Conservation (phyloP, 2,113 vertebrate species). For the Ceyx margarethae region DNA sequence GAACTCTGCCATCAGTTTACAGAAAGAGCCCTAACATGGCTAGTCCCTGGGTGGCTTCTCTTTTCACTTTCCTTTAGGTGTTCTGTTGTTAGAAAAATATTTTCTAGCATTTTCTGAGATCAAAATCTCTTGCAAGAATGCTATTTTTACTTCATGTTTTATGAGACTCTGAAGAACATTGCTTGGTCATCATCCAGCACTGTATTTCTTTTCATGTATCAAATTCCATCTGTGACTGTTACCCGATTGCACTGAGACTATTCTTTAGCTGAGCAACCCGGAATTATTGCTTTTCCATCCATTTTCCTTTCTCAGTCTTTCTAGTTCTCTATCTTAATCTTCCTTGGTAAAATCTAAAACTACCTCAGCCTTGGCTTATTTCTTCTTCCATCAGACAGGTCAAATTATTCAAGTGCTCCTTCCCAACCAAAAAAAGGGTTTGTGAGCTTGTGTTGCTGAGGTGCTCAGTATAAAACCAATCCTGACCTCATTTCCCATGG, state of each 20-base stretch:
- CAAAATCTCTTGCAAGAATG: background rate
- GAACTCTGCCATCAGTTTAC: background rate
- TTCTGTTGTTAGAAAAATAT: background rate
- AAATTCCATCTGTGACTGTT: conserved; percentile 1
- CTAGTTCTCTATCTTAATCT: background rate
- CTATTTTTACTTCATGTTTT: conserved; percentile 16
- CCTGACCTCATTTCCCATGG: background rate
- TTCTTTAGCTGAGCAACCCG: background rate
- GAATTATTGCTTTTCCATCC: background rate
- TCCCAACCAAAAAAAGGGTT: background rate
- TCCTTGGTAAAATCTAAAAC: background rate
- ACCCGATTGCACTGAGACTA: background rate
- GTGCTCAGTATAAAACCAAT: background rate
- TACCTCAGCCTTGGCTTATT: background rate
- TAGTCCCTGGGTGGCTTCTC: background rate
- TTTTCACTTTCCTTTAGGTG: background rate
- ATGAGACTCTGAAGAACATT: conserved; percentile 1
- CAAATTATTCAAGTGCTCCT: background rate
- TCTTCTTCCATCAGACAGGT: background rate
- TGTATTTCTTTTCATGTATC: background rate
- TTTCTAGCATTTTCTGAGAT: conserved; percentile 1
- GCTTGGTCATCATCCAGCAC: conserved; percentile 7
- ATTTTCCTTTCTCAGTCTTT: background rate
- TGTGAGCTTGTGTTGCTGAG: background rate
- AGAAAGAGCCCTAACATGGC: background rate